phyloP scores from a whole-genome alignment of 2,888 invertebrate genomes.

The Noctua pronuba region DNA sequence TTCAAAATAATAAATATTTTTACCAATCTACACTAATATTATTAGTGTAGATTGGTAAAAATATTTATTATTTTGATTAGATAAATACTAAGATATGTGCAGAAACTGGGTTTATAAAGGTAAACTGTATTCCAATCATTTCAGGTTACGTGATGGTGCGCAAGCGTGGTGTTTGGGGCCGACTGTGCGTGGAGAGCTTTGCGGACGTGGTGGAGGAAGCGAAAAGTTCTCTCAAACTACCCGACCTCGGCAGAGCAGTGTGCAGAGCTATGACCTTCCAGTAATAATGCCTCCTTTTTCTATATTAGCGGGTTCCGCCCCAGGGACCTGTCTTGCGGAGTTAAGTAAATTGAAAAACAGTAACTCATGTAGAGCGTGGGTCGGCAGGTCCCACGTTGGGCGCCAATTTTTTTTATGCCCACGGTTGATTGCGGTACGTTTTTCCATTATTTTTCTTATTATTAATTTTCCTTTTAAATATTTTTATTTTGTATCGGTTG shows the following conservation, averaged over 20 bases:
- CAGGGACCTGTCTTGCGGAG: not conserved
- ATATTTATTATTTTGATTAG: not conserved
- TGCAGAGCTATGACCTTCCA: conserved; percentile 94
- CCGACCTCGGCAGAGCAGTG: conserved; percentile 93
- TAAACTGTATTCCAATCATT: conserved; percentile 13
- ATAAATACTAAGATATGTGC: not conserved
- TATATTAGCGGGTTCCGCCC: not conserved
- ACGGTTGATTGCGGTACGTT: not conserved
- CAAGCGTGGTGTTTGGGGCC: conserved; percentile 94
- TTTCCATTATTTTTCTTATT: not conserved
- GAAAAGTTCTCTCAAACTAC: conserved; percentile 91
- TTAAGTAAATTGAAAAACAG: conserved; percentile 17
- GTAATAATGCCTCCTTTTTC: conserved; percentile 83
- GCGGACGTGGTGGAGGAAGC: conserved; percentile 90
- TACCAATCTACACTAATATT: no score
- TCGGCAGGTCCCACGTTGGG: conserved; percentile 26
- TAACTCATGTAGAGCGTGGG: not conserved
- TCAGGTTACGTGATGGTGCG: conserved; percentile 93
- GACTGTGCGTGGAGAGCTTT: conserved; percentile 93
- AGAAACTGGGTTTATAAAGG: not conserved
- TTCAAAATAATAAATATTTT: no score
- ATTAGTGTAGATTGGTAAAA: no score
- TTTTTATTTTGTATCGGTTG: not conserved
- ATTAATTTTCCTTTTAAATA: not conserved
- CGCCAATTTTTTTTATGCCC: conserved; percentile 19